Evolutionary conservation across 2,797 vertebrate genomes (phyloP).

Genomic region (Poeciliopsis gracilis): DNA sequence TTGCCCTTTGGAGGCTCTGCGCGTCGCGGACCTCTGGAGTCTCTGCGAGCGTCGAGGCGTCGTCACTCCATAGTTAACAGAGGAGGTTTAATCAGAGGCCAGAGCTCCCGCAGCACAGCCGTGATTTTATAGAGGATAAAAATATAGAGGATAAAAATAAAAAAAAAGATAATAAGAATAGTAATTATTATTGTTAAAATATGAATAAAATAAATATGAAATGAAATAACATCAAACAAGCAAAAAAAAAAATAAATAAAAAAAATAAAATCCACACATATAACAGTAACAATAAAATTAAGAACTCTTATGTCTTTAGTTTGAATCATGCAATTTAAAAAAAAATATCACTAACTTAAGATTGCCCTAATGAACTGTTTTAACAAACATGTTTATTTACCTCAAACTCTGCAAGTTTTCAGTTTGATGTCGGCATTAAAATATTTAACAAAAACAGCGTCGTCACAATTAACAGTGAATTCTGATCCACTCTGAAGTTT

Average conservation of each 20-base stretch:
- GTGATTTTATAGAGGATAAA: background rate
- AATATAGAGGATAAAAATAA: background rate
- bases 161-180: background rate
- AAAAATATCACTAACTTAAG: background rate
- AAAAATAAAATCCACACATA: background rate
- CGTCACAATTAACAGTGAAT: background rate
- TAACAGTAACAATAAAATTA: background rate
- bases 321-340: no score
- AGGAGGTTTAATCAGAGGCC: background rate
- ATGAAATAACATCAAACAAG: background rate
- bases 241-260: background rate
- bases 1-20: constrained; percentile 40
- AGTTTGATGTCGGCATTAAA: background rate
- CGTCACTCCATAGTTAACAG: constrained; percentile 15
- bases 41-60: constrained; percentile 22
- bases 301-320: background rate
- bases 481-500: background rate
- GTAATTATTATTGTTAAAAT: background rate
- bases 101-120: background rate
- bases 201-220: background rate
- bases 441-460: background rate
- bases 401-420: background rate
- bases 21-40: constrained; percentile 22
- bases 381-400: background rate
- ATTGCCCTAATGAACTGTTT: background rate